Evolutionary conservation across 2,797 vertebrate genomes (phyloP).

Genomic region (Myotis findleyi): DNA sequence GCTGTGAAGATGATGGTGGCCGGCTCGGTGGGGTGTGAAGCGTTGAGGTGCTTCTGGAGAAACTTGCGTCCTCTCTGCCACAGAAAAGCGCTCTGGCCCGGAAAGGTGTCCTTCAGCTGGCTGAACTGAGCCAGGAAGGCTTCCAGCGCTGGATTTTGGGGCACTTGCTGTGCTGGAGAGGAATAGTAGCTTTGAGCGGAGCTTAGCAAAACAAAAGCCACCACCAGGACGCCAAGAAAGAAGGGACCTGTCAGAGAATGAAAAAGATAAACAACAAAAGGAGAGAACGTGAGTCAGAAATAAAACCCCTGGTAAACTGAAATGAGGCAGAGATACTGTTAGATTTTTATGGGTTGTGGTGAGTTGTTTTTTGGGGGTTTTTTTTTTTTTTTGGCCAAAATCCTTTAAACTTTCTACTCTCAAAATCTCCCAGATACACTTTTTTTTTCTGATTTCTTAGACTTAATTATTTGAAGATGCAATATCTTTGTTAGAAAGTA

Average conservation of each 20-base stretch:
- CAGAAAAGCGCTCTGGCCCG: slow-evolving; percentile 89
- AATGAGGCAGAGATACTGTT: not conserved
- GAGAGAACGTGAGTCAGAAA: not conserved
- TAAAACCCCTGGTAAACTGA: not conserved
- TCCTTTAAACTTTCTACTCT: not conserved
- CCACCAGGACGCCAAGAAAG: not conserved
- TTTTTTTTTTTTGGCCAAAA: not conserved
- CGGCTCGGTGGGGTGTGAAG: slow-evolving; percentile 88
- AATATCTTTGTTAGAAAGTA: not conserved
- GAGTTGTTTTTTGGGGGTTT: not conserved
- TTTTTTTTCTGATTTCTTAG: not conserved
- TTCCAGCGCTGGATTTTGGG: slow-evolving; percentile 72
- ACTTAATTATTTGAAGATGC: not conserved
- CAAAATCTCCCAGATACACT: not conserved
- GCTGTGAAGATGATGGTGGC: slow-evolving; percentile 93
- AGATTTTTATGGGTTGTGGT: not conserved
- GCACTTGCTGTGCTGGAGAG: slow-evolving; percentile 57
- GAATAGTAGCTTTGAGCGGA: slow-evolving; percentile 75
- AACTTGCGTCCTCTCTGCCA: slow-evolving; percentile 91
- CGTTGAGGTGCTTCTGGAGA: slow-evolving; percentile 92
- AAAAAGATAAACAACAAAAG: not conserved
- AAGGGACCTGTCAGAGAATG: slow-evolving; percentile 55
- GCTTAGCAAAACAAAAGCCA: not conserved
- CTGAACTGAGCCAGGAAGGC: slow-evolving; percentile 88
- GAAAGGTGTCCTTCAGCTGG: slow-evolving; percentile 87